Evolutionary conservation across 2,888 invertebrate genomes (phyloP), one percentile per base, ranked within the genome.

Genomic region (Volucella inflata): DNA sequence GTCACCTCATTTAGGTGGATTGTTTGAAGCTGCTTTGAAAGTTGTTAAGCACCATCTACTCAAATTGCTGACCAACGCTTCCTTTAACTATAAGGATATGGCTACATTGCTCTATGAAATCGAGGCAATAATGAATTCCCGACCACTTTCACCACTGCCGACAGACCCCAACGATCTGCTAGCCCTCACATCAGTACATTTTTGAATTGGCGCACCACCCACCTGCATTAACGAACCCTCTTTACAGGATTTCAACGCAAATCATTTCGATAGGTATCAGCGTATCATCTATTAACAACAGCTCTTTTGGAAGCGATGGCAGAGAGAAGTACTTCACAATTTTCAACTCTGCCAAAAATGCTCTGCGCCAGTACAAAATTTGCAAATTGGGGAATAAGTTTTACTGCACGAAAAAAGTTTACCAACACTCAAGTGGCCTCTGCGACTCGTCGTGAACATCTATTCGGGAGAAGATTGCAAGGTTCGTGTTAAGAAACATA

Each of bases 11-110:
- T 62, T 48, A 3, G 46, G 62, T 12, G 62, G 48, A 2, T 46
- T 62, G n/a, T 62, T 30, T 21, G 60, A 62, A 17, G 60, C 60
- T 3, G 60, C 11, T 30, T 21, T 62, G 10, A 60, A 60, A 21
- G 60, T 62, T 11, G 60, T 30, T 1, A 62, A 62, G 46, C 46
- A 46, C 46, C 46, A 46, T n/a, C 46, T 46, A 46, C 46, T 46
- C 11, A 46, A 46, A n/a, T 11, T 46, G 46, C 46, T 46, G 46
- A 3, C 46, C 8, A 46, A 46, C 46, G 46, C 46, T 46, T 46
- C 46, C n/a, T n/a, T 46, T 2, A 46, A 46, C 11, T 11, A n/a
- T 11, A 40, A 40, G 16, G 36, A 57, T 17, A 17, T 51, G 51
- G 2, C 51, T 3, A 51, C 51, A 8, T 51, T 51, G 21, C 51